Evolutionary conservation across 2,888 invertebrate genomes (phyloP), one percentile per base, ranked within the genome.

Genomic region (Torymus aiolomorphi): DNA sequence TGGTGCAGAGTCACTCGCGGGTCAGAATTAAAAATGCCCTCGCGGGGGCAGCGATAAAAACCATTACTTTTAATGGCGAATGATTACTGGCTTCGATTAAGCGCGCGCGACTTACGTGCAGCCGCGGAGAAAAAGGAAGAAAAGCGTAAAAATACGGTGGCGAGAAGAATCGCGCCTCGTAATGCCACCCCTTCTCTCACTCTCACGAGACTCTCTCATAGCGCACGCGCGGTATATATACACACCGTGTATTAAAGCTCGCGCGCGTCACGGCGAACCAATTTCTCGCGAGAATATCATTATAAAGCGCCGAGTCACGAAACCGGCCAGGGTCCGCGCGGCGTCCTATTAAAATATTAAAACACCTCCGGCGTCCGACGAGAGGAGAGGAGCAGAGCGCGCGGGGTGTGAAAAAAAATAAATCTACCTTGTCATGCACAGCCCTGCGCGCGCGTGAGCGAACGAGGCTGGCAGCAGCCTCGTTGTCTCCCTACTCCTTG

Each of bases 331-430:
- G 88, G 88, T 87, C 86, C 86, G 88, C 88, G 87, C 87, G 86
- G 85, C 87, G 88, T 88, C 88, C 89, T 88, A 89, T 89, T 90
- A 89, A 90, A 90, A 89, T 90, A 90, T 90, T 90, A 89, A 90
- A 90, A 89, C 89, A 88, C 88, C 88, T 88, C 87, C 42, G 61
- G 14, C 72, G 62, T 54, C 63, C n/a, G 18, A 14, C 14, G 78
- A 73, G 73, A 54, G 73, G 78, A 57, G 72, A 77, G 72, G 13
- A 61, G 11, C n/a, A 12, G 42, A 49, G 59, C 31, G 85, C 85
- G 83, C 86, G 86, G 88, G 88, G 89, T 88, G 89, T 87, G 89
- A 89, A 89, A 86, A 31, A 88, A 88, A 89, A 89, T 88, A 89
- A 89, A 89, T 89, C 87, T 87, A 89, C 89, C 89, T 89, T 88